phyloP scores from a whole-genome alignment of 2,113 vertebrate species.

The Podarcis muralis region DNA sequence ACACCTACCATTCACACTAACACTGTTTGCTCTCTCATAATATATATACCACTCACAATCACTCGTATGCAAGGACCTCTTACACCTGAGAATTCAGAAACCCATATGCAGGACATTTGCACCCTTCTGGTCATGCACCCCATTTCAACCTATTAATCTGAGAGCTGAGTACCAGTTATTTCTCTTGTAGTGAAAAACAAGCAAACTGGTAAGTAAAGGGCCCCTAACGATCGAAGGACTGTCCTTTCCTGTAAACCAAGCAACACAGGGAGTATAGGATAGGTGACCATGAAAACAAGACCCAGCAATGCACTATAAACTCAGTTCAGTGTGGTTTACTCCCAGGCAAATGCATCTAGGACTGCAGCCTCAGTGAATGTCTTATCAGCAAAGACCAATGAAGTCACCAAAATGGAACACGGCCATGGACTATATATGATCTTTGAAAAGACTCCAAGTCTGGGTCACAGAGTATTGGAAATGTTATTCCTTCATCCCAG shows the following conservation, averaged over 20 bases:
- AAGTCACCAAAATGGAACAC: not conserved
- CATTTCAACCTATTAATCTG: no score
- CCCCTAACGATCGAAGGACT: not conserved
- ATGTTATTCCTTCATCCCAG: not conserved
- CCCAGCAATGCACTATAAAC: not conserved
- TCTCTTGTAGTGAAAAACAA: not conserved
- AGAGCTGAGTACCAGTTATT: not conserved
- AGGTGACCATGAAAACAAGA: not conserved
- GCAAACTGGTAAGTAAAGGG: not conserved
- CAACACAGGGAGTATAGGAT: not conserved
- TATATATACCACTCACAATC: no score
- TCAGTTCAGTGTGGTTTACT: not conserved
- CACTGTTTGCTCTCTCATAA: no score
- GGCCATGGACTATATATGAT: not conserved
- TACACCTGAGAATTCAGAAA: no score
- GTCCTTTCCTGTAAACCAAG: not conserved
- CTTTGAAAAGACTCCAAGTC: not conserved
- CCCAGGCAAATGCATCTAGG: not conserved
- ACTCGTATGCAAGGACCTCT: no score
- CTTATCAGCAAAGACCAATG: not conserved
- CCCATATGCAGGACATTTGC: no score
- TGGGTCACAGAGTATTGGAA: not conserved
- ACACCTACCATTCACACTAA: no score
- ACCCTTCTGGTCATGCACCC: not conserved
- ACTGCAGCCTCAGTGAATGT: not conserved